Base-by-base conservation (phyloP, 1,140 invertebrate species). In the Drosophila aff. region DNA sequence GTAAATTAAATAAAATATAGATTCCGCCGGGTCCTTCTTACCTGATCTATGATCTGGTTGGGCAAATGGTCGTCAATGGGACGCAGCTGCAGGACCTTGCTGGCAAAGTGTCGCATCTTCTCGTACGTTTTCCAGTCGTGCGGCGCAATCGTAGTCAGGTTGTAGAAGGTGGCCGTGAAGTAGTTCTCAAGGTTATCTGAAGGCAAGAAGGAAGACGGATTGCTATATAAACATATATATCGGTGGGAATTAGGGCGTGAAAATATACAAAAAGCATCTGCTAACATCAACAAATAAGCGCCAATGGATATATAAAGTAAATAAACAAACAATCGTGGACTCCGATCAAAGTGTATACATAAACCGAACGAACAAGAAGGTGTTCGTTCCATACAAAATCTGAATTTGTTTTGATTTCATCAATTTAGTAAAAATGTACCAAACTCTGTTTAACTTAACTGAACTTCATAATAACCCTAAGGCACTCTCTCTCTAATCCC, bases 81-180 rank as follows among this genome's bases (percentile, higher is more conserved):
- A 21, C 95, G 94, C 36, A 99, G 92, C 40, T 95, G 95, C 84
- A 98, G 97, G 92, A 98, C 98, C 55, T 97, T 96, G 81, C 95
- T 94, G 2, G 98, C 99, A 90, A 99, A 95, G 87, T 97, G 96
- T 74, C 98, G 95, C 99, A 99, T 99, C 93, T 98, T 97, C 40
- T 97, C 96, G 92, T 99, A 99, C 0, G 98, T 99, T 93, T 97
- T 97, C 98, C 98, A 99, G 93, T 99, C 98, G 84, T 99, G 98
- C 18, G 99, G 93, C 18, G 99, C 98, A 36, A 99, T 98, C 2
- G 98, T 98, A 1, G 98, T 99, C 81, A 99, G 94, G 93, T 99
- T 99, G 93, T 99, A 99, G 93, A 99, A 99, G 75, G 97, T 99
- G 78, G 96, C 96, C 77, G 98, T 98, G 46, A 99, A 94, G 93